These are phyloP conservation scores for Xestoiulus laeticollis DNA, from an alignment of 2,888 invertebrate species.

Conservation along the genomic window DNA sequence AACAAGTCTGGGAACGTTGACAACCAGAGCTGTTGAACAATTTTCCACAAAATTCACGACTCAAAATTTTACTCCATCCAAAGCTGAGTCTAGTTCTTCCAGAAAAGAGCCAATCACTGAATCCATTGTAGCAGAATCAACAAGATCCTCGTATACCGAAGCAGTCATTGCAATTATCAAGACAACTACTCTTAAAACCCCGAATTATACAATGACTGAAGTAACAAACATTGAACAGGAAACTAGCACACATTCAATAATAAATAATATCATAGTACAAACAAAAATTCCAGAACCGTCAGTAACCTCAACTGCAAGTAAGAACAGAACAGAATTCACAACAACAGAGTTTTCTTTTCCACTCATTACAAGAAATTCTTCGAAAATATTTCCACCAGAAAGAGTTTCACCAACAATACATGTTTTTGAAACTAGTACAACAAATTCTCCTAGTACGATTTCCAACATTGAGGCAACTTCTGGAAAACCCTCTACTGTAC, in stretches of 20 bases:
- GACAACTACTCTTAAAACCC: background rate
- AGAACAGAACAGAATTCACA: background rate
- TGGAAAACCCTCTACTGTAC: background rate
- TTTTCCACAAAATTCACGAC: background rate
- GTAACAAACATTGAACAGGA: background rate
- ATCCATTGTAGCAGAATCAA: too few species aligned
- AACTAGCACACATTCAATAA: background rate
- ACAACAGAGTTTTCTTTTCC: background rate
- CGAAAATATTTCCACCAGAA: background rate
- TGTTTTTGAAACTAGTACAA: background rate
- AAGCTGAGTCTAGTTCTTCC: background rate
- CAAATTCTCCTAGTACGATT: background rate
- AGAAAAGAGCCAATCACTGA: background rate
- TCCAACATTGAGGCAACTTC: background rate
- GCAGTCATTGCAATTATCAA: background rate
- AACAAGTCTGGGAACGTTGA: too few species aligned
- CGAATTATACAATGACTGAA: background rate
- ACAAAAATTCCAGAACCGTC: background rate
- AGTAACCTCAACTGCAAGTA: background rate
- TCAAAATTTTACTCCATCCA: background rate
- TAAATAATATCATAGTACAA: background rate
- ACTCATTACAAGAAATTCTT: background rate
- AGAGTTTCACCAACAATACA: background rate
- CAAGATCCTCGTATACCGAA: background rate
- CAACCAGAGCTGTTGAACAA: too few species aligned